These are phyloP conservation scores for Marcusenius ussheri DNA, from an alignment of 2,113 vertebrate species.

Conservation along the genomic window DNA sequence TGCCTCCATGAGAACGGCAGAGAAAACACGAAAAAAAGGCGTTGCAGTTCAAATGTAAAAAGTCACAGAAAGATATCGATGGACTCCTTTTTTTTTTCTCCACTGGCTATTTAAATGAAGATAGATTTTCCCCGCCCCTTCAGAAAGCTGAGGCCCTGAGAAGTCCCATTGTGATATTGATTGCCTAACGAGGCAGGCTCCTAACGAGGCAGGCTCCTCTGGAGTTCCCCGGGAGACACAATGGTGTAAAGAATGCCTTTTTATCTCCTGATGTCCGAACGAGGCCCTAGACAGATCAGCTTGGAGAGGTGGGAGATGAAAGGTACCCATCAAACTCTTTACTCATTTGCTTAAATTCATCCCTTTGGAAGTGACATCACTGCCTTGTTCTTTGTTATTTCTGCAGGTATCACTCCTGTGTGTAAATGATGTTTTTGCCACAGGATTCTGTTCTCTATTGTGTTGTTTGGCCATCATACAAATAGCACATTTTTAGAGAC, in stretches of 20 bases:
- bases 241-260: neutral
- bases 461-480: neutral
- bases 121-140: neutral
- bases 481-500: neutral
- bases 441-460: neutral
- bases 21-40: neutral
- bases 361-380: neutral
- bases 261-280: neutral
- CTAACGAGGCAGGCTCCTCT: neutral
- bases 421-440: neutral
- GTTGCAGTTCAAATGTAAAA: neutral
- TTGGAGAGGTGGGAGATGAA: neutral
- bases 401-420: neutral
- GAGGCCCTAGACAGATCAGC: neutral
- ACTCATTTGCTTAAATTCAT: neutral
- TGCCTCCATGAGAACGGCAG: neutral
- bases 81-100: neutral
- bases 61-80: neutral
- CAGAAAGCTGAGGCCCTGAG: neutral
- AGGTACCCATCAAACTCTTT: neutral
- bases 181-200: neutral
- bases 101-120: slow-evolving; percentile 1
- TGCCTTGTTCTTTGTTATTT: neutral
- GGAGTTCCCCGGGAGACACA: neutral
- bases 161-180: slow-evolving; percentile 14